phyloP scores from a whole-genome alignment of 2,797 vertebrate species.

The Acrossocheilus fasciatus region DNA sequence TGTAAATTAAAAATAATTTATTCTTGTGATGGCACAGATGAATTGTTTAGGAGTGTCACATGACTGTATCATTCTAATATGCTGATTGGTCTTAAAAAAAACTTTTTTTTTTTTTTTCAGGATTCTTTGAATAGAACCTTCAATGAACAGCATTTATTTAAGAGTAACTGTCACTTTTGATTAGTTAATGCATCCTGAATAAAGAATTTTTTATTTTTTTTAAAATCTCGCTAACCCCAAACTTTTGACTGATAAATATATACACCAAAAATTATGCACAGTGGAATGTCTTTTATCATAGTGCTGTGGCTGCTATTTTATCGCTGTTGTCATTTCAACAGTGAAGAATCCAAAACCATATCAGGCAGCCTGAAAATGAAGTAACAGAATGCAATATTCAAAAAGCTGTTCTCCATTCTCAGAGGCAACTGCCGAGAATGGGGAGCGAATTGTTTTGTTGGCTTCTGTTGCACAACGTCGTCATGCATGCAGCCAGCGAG shows the following conservation, averaged over 20 bases:
- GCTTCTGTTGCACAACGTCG: constrained; percentile 6
- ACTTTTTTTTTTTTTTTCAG: neutral
- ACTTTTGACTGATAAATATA: neutral
- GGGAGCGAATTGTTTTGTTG: constrained; percentile 19
- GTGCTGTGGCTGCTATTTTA: neutral
- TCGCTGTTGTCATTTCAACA: constrained; percentile 8
- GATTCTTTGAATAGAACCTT: neutral
- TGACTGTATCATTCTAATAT: neutral
- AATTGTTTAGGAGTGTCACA: neutral
- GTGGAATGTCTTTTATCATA: neutral
- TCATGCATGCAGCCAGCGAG: constrained; percentile 29
- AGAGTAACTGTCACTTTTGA: neutral
- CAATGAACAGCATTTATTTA: neutral
- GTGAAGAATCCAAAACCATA: constrained; percentile 16
- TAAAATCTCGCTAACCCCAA: neutral
- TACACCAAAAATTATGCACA: neutral
- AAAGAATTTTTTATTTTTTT: too few species aligned
- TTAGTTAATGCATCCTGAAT: neutral
- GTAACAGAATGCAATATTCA: constrained; percentile 21
- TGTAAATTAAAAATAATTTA: too few species aligned
- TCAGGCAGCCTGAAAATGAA: constrained; percentile 29
- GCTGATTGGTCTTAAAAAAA: neutral
- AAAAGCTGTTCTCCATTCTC: constrained; percentile 29
- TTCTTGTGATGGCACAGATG: neutral
- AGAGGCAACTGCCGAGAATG: neutral